phyloP scores from a whole-genome alignment of 2,888 invertebrate genomes.

The Synergus umbraculus region DNA sequence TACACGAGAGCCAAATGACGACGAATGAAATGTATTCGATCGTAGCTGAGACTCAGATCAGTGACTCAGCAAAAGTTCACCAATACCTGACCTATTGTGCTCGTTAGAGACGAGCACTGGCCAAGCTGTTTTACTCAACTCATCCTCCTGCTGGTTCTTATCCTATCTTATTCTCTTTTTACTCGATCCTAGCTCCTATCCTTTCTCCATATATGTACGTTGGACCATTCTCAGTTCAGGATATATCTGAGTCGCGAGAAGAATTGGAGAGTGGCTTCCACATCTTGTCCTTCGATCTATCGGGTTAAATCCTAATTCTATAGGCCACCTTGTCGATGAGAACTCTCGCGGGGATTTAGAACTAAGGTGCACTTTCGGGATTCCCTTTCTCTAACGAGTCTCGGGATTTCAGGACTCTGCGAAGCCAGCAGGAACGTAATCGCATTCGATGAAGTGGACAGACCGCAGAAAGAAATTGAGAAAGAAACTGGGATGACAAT shows the following conservation, averaged over 20 bases:
- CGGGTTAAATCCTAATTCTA: conserved; percentile 45
- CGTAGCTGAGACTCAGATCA: conserved; percentile 11
- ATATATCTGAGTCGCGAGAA: conserved; percentile 31
- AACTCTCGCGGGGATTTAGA: conserved; percentile 40
- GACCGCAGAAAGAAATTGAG: conserved; percentile 10
- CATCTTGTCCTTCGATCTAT: conserved; percentile 47
- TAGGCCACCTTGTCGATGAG: conserved; percentile 43
- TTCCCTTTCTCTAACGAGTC: conserved; percentile 62
- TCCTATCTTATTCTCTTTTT: conserved; percentile 20
- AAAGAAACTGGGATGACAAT: conserved; percentile 29
- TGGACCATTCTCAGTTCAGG: conserved; percentile 15
- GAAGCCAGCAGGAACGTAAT: conserved; percentile 64
- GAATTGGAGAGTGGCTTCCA: conserved; percentile 44
- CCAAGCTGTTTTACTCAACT: conserved; percentile 30
- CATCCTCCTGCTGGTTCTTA: conserved; percentile 40
- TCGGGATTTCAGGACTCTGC: conserved; percentile 57
- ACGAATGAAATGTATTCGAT: conserved; percentile 23
- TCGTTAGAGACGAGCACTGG: conserved; percentile 30
- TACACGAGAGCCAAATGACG: conserved; percentile 22
- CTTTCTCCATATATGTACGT: conserved; percentile 19
- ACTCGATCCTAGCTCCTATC: conserved; percentile 24
- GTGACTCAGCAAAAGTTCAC: conserved; percentile 38
- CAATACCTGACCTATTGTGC: conserved; percentile 42
- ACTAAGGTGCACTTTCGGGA: conserved; percentile 67
- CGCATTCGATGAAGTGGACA: conserved; percentile 55